Conservation (phyloP, 2,113 vertebrate genomes). For the Gymnobelideus leadbeateri region DNA sequence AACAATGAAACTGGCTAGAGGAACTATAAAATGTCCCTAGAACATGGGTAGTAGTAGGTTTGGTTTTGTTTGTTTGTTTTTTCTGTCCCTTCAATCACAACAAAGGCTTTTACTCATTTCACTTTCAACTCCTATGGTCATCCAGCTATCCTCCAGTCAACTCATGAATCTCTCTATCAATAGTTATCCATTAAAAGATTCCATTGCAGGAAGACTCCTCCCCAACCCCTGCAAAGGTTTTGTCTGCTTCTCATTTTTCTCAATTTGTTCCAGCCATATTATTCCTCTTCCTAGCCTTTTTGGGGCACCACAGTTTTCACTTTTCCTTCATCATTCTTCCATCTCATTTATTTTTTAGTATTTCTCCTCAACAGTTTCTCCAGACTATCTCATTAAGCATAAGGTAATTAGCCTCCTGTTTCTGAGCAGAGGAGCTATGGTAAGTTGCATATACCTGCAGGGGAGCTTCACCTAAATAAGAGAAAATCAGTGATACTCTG, state of each 20-base stretch:
- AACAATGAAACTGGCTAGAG: background rate
- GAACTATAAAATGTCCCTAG: conserved; percentile 22
- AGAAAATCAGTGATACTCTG: conserved; percentile 60
- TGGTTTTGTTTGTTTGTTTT: no score
- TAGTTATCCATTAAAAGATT: background rate
- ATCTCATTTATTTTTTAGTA: conserved; percentile 77
- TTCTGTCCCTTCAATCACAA: background rate
- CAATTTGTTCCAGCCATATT: conserved; percentile 47
- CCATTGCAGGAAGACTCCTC: background rate
- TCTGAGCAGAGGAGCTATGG: conserved; percentile 74
- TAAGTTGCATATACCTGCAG: conserved; percentile 63
- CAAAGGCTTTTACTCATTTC: background rate
- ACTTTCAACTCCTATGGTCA: no score
- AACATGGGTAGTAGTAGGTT: no score
- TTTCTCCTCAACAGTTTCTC: conserved; percentile 75
- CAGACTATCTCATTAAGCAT: conserved; percentile 82
- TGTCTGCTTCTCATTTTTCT: conserved; percentile 13
- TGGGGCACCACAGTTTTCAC: background rate
- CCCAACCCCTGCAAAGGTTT: conserved; percentile 5
- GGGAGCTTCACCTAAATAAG: conserved; percentile 32
- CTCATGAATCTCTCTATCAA: background rate
- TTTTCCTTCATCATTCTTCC: conserved; percentile 4
- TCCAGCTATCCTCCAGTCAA: no score
- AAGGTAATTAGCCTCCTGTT: conserved; percentile 82
- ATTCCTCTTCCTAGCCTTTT: conserved; percentile 27